Base-by-base conservation (phyloP, 2,888 invertebrate species). In the Acleris cristana region DNA sequence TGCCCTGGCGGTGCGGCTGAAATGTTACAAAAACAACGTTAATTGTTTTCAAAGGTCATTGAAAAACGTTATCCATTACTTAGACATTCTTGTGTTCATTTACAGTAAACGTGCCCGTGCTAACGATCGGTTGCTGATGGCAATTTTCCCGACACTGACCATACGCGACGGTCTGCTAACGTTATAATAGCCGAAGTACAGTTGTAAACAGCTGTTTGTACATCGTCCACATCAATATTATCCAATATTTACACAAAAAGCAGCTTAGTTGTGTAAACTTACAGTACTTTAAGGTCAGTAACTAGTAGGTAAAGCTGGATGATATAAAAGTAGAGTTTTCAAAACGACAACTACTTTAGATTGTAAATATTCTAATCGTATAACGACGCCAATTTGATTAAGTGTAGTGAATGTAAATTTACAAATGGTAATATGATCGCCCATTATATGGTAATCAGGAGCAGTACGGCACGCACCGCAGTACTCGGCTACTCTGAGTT, bases 1-100 rank as follows among this genome's bases (percentile, higher is more conserved):
- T 97, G 96, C 66, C 97, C 97, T 44, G 97, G 95, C 80, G 95
- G 95, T 21, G 98, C 97, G 76, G 97, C 98, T 98, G 93, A 71
- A 86, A 87, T 62, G 30, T 53, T 55, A 63, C 26, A 57, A 56
- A 16, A 3, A 16, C 21, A 56, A 48, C 48, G 16, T 45, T 16
- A 45, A n/a, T 45, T n/a, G 18, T 16, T 48, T 18, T 5, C 16
- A 48, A 48, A 48, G 45, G 18, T 48, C n/a, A 48, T 66, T 70
- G 70, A 69, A 71, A 70, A 69, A 69, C 56, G 59, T 61, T 69
- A 68, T 44, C 53, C 56, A 57, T 40, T 45, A 68, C 54, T 40
- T 55, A 64, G 21, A 56, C 51, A 66, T 61, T 57, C 30, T 48
- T 57, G 34, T 57, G 14, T 62, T 53, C 19, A 44, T 56, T 60